Conservation (phyloP, 2,797 vertebrate genomes). For the Avahi laniger region DNA sequence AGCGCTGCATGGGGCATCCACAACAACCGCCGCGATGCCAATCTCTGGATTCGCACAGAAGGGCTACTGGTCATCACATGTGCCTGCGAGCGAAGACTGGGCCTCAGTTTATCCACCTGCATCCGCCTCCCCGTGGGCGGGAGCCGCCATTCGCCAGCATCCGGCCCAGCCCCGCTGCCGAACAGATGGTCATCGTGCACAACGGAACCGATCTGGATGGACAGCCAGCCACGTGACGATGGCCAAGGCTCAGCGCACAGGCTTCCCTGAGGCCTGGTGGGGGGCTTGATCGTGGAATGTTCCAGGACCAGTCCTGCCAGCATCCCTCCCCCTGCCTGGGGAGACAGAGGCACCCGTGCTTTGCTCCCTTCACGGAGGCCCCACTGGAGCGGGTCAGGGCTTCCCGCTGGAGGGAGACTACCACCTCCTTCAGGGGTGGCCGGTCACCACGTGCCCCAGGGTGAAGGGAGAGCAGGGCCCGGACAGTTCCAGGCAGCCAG, state of each 20-base stretch:
- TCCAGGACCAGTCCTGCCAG: background rate
- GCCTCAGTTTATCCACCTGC: background rate
- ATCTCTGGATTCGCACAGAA: background rate
- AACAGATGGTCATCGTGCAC: background rate
- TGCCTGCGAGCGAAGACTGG: background rate
- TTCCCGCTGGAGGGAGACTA: background rate
- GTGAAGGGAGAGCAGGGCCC: background rate
- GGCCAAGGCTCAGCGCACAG: background rate
- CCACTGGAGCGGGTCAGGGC: background rate
- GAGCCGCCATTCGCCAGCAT: background rate
- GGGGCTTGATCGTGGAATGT: background rate
- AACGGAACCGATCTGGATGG: fast-evolving
- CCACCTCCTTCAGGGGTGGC: background rate
- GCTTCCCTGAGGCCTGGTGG: background rate
- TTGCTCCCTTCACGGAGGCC: background rate
- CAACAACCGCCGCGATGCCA: too few species aligned
- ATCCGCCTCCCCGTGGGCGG: background rate
- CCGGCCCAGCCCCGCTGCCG: background rate
- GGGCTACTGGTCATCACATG: too few species aligned
- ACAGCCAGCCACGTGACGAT: background rate
- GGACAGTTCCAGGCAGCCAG: background rate
- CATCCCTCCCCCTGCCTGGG: background rate
- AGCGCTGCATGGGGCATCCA: too few species aligned
- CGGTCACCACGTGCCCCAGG: background rate
- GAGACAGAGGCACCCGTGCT: background rate